These are phyloP conservation scores for Catharus bicknelli DNA, from an alignment of 2,113 vertebrate species.

Conservation along the genomic window DNA sequence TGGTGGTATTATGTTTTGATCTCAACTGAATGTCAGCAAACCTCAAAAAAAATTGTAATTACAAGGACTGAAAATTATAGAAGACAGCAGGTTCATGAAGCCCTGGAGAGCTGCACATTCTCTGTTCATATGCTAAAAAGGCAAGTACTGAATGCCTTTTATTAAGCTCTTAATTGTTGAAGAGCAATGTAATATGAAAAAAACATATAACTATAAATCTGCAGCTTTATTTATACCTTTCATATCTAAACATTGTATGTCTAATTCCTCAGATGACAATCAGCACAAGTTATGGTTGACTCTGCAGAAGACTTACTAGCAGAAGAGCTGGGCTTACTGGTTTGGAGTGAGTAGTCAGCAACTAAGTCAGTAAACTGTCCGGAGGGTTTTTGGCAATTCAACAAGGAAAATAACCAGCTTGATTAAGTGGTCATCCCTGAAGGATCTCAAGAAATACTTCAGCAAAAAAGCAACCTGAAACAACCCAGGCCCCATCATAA, in stretches of 20 bases:
- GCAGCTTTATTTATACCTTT: background rate
- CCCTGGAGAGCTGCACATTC: background rate
- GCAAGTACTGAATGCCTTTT: background rate
- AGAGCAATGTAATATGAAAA: background rate
- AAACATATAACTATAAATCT: background rate
- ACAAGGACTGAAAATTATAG: background rate
- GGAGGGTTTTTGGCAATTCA: background rate
- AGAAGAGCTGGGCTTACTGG: background rate
- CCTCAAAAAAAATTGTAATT: background rate
- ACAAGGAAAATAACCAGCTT: background rate
- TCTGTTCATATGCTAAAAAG: background rate
- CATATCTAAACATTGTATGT: background rate
- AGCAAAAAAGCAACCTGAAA: background rate
- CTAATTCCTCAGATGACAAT: background rate
- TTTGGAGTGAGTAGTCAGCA: background rate
- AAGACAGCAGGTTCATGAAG: background rate
- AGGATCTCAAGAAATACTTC: background rate
- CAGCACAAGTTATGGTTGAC: background rate
- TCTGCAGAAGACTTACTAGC: background rate
- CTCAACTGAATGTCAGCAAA: background rate
- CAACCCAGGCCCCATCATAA: background rate
- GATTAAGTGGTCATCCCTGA: background rate
- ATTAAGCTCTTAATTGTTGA: background rate
- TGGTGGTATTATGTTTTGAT: background rate
- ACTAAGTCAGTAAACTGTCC: background rate